phyloP scores from a whole-genome alignment of 2,797 vertebrate genomes.

The Tamandua tetradactyla region DNA sequence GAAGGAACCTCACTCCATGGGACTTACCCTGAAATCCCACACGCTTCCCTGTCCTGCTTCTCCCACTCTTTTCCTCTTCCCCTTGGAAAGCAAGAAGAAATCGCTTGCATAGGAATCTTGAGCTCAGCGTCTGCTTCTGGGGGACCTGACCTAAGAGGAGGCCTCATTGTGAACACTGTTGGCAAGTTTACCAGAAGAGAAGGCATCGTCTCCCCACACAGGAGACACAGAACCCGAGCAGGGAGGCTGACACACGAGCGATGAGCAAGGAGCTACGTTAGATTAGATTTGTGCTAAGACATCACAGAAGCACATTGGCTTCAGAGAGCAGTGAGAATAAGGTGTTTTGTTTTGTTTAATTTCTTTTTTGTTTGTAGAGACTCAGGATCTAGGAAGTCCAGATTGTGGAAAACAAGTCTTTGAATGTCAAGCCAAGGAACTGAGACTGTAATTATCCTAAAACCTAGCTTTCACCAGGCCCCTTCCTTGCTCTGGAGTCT shows the following conservation, averaged over 20 bases:
- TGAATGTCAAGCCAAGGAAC: background rate
- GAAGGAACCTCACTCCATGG: accelerated
- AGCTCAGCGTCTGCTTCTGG: background rate
- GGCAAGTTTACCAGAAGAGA: background rate
- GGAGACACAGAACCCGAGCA: too few species aligned
- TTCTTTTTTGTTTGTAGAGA: background rate
- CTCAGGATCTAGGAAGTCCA: background rate
- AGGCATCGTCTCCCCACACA: accelerated
- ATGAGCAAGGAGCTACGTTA: background rate
- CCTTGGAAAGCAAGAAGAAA: background rate
- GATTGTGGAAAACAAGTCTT: background rate
- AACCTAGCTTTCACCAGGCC: background rate
- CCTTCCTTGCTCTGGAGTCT: background rate
- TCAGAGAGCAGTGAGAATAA: background rate
- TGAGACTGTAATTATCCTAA: background rate
- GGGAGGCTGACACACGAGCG: background rate
- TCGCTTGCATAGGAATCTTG: background rate
- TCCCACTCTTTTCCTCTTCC: background rate
- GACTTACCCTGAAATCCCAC: background rate
- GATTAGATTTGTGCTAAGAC: background rate
- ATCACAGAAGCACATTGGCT: background rate
- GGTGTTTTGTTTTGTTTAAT: background rate
- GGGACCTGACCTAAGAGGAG: background rate
- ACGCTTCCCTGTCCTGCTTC: background rate
- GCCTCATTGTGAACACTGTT: background rate